Conservation (phyloP, 2,113 vertebrate species). For the Castor canadensis region DNA sequence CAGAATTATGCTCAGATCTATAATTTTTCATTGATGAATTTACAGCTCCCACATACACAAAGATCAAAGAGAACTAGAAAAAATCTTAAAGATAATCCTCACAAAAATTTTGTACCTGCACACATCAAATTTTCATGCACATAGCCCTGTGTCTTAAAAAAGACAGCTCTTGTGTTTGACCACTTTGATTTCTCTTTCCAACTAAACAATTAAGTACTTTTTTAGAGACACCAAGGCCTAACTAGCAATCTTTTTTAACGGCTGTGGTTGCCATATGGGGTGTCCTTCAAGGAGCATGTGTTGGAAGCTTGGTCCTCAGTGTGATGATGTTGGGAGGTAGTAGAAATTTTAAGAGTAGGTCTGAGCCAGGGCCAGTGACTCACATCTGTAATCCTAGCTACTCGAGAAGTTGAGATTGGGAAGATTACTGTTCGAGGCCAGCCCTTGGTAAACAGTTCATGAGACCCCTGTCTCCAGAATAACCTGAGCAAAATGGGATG, state of each 20-base stretch:
- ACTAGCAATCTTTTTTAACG: not conserved
- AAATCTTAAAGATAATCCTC: not conserved
- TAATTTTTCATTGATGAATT: constrained; percentile 8
- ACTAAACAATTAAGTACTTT: not conserved
- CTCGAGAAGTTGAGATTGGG: too few relatives aligned
- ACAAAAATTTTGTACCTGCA: not conserved
- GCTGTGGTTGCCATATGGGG: not conserved
- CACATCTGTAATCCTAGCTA: too few relatives aligned
- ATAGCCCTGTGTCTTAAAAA: not conserved
- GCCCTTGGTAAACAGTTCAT: too few relatives aligned
- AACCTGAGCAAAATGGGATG: too few relatives aligned
- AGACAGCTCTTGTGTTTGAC: not conserved
- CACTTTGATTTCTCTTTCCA: not conserved
- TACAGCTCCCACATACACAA: not conserved
- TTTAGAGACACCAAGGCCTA: not conserved
- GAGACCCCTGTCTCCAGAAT: too few relatives aligned
- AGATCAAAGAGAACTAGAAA: not conserved
- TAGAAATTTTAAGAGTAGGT: not conserved
- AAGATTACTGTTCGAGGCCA: too few relatives aligned
- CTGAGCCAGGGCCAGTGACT: too few relatives aligned
- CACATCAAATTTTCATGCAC: not conserved
- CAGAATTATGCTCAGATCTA: not conserved
- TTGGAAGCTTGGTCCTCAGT: not conserved
- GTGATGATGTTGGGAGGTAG: not conserved
- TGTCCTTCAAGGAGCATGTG: not conserved